Evolutionary conservation across 2,113 vertebrate species (phyloP).

Genomic region (Eubucco bourcierii): DNA sequence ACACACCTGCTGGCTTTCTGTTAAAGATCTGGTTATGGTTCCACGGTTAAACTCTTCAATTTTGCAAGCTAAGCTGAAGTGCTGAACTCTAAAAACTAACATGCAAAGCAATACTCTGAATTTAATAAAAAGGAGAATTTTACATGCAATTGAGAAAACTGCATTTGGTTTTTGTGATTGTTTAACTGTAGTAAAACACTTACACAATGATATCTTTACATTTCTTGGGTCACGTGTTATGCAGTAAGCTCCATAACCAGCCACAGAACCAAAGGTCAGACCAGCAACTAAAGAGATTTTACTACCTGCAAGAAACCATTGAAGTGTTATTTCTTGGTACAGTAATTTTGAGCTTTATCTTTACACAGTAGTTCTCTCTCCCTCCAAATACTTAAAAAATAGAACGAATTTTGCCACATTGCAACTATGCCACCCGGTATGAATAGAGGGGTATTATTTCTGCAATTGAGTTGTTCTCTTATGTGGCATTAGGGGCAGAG

Average conservation of each 20-base stretch:
- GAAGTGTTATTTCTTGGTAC: background rate
- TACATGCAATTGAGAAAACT: background rate
- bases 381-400: background rate
- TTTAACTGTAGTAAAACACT: constrained; percentile 64
- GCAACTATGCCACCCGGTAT: background rate
- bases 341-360: background rate
- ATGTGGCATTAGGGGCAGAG: background rate
- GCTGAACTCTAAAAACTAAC: background rate
- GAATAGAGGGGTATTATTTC: background rate
- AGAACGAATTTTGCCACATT: background rate
- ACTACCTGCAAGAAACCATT: constrained; percentile 78
- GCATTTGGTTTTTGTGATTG: background rate
- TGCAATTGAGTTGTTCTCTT: background rate
- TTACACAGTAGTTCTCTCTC: background rate
- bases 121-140: background rate
- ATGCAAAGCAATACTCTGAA: background rate
- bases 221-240: constrained; percentile 81
- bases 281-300: constrained; percentile 89
- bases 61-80: background rate
- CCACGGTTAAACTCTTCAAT: background rate
- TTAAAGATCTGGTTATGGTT: background rate
- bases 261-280: constrained; percentile 83
- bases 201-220: constrained; percentile 86
- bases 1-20: background rate
- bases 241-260: constrained; percentile 88